Evolutionary conservation across 1,140 invertebrate species (phyloP).

Genomic region (Mamestra configurata): DNA sequence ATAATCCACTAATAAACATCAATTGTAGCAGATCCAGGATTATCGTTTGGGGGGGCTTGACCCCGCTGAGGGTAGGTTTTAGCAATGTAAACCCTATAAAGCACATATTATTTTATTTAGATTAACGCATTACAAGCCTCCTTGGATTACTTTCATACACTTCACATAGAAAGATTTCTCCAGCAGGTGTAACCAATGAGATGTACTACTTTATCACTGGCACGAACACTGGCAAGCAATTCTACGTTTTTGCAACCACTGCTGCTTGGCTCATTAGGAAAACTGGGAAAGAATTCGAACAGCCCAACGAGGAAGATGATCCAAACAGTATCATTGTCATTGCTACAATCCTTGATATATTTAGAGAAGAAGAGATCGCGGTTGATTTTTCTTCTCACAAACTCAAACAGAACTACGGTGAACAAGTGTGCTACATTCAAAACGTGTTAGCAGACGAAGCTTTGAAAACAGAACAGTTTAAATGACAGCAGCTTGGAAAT

Average conservation of each 20-base stretch:
- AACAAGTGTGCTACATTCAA: constrained; percentile 95
- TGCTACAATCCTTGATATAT: constrained; percentile 93
- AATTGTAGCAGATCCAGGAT: no score
- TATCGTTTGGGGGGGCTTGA: no score
- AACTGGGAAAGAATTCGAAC: constrained; percentile 93
- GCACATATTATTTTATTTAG: no score
- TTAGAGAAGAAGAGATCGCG: constrained; percentile 91
- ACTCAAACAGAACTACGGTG: constrained; percentile 95
- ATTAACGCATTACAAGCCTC: no score
- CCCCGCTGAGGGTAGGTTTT: no score
- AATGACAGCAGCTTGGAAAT: constrained; percentile 82
- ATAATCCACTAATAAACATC: no score
- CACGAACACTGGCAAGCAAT: constrained; percentile 98
- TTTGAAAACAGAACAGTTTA: constrained; percentile 88
- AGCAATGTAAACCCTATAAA: no score
- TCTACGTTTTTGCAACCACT: constrained; percentile 96
- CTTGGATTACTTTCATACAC: no score
- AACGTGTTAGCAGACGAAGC: constrained; percentile 94
- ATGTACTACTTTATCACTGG: constrained; percentile 97
- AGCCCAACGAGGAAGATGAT: constrained; percentile 97
- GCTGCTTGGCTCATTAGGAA: constrained; percentile 97
- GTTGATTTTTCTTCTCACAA: constrained; percentile 96
- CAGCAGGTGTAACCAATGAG: constrained; percentile 94
- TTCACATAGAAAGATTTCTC: no score
- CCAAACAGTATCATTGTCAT: constrained; percentile 97